Evolutionary conservation across 2,113 vertebrate genomes (phyloP).

Genomic region (Jacana jacana): DNA sequence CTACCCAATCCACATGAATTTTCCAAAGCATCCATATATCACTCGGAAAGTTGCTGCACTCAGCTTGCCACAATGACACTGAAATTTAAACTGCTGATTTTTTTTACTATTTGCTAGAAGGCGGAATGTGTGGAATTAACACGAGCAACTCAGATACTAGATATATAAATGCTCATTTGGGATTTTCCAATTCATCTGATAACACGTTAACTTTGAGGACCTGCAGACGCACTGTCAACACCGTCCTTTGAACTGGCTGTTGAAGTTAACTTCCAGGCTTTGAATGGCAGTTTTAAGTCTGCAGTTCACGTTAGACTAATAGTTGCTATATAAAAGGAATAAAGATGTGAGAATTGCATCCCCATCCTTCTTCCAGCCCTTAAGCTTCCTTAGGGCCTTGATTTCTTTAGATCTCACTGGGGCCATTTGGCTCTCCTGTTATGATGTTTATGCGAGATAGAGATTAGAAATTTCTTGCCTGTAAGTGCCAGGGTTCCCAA

Average conservation of each 20-base stretch:
- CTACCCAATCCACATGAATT: not conserved
- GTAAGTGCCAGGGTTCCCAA: not conserved
- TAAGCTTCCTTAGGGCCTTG: not conserved
- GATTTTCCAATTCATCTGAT: not conserved
- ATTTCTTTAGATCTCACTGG: not conserved
- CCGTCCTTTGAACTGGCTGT: not conserved
- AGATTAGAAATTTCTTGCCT: not conserved
- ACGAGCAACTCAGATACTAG: not conserved
- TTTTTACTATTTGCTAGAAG: not conserved
- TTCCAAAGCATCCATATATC: rapidly evolving
- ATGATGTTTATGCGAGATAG: not conserved
- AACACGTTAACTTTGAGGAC: not conserved
- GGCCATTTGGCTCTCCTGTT: not conserved
- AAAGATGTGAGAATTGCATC: not conserved
- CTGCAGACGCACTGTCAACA: not conserved
- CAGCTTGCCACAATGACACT: not conserved
- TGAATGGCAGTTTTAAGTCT: not conserved
- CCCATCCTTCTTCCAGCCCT: not conserved
- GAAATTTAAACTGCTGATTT: not conserved
- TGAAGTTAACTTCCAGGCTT: not conserved
- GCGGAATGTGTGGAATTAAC: not conserved
- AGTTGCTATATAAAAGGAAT: not conserved
- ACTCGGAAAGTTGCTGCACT: not conserved
- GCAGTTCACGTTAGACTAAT: not conserved
- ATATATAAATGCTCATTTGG: not conserved